These are phyloP conservation scores for Malurus melanocephalus DNA, from an alignment of 2,113 vertebrate genomes.

Conservation along the genomic window DNA sequence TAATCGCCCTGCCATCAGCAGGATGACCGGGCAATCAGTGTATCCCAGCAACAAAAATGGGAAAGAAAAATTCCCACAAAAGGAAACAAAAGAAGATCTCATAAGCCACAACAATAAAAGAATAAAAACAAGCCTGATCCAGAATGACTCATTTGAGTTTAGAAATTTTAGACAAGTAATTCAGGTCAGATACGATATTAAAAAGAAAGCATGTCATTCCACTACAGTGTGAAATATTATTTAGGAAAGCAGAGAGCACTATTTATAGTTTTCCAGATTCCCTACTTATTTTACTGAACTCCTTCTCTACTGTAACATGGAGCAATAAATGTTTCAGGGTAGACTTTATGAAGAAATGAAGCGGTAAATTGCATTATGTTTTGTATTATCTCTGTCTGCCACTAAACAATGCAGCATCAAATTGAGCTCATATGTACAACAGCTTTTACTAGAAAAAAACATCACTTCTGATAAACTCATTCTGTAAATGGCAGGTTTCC, in stretches of 20 bases:
- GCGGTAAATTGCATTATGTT: conserved; percentile 59
- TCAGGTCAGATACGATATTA: not conserved
- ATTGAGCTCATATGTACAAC: conserved; percentile 45
- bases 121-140: not conserved
- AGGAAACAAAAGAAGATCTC: too few species aligned
- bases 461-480: conserved; percentile 35
- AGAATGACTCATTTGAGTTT: not conserved
- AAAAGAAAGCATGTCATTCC: not conserved
- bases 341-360: conserved; percentile 58
- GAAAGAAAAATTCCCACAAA: too few species aligned
- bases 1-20: too few species aligned
- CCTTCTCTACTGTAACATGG: not conserved
- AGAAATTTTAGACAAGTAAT: not conserved
- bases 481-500: conserved; percentile 4
- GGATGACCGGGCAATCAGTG: too few species aligned
- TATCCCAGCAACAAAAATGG: too few species aligned
- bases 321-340: conserved; percentile 31
- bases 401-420: conserved; percentile 46
- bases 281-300: conserved; percentile 2
- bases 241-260: not conserved
- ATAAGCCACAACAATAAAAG: not conserved
- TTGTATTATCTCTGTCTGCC: conserved; percentile 59
- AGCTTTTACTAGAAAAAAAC: conserved; percentile 37
- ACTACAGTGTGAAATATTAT: not conserved
- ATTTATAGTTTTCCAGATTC: not conserved